These are phyloP conservation scores for Acrocephalus arundinaceus DNA, from an alignment of 2,113 vertebrate genomes.

Conservation along the genomic window DNA sequence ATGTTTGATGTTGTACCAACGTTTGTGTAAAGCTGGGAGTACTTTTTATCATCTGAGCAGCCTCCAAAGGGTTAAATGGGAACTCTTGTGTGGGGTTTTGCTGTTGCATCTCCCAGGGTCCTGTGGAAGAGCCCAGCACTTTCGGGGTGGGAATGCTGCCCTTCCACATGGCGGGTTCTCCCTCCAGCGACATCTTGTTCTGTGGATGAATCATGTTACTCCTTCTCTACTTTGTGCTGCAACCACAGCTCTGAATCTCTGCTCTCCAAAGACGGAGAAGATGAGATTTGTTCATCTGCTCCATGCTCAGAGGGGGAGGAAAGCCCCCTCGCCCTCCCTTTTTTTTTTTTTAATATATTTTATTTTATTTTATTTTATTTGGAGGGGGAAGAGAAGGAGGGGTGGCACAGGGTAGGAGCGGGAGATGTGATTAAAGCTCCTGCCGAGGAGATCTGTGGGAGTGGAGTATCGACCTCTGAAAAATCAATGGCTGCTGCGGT, in stretches of 20 bases:
- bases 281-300: not conserved
- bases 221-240: not conserved
- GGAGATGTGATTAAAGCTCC: slow-evolving; percentile 75
- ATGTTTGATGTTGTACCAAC: fast-evolving
- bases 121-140: not conserved
- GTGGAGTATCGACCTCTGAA: slow-evolving; percentile 75
- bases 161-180: not conserved
- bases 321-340: not conserved
- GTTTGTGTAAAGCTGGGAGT: not conserved
- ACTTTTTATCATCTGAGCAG: not conserved
- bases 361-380: slow-evolving; percentile 43
- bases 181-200: slow-evolving; percentile 36
- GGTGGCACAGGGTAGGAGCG: slow-evolving; percentile 65
- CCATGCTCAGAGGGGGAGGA: not conserved
- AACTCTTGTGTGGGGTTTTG: not conserved
- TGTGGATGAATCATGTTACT: not conserved
- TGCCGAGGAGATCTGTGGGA: slow-evolving; percentile 73
- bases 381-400: slow-evolving; percentile 34
- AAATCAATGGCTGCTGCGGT: slow-evolving; percentile 78
- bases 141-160: not conserved
- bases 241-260: not conserved
- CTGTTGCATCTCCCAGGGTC: not conserved
- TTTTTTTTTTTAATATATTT: not conserved
- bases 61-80: not conserved
- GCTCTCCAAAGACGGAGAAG: not conserved